These are phyloP conservation scores for Hydrotaea diabolus DNA, from an alignment of 2,888 invertebrate genomes.

Conservation along the genomic window DNA sequence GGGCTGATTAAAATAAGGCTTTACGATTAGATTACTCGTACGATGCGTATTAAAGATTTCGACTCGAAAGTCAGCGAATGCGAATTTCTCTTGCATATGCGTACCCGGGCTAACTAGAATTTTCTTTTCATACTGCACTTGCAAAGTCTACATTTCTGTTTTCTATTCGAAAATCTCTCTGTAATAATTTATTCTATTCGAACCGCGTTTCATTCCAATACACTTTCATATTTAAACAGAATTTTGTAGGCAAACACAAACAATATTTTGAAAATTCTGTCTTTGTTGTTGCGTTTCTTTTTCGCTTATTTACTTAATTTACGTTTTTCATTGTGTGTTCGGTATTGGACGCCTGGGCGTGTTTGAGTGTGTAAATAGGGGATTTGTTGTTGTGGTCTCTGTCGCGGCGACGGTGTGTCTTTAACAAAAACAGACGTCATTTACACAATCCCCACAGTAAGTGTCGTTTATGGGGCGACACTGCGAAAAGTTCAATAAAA, in stretches of 20 bases:
- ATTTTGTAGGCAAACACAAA: neutral
- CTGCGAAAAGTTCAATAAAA: too few species aligned
- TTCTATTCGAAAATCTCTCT: too few species aligned
- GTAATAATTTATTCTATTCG: neutral
- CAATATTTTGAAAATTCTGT: constrained; percentile 1
- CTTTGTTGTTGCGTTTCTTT: neutral
- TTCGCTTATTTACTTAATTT: constrained; percentile 32
- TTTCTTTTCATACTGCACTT: too few species aligned
- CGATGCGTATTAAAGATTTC: too few species aligned
- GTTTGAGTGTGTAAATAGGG: neutral
- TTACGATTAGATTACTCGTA: too few species aligned
- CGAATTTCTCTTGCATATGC: too few species aligned
- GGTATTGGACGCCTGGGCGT: constrained; percentile 10
- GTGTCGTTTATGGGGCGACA: too few species aligned
- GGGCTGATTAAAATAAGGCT: too few species aligned
- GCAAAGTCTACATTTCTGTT: too few species aligned
- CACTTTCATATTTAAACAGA: neutral
- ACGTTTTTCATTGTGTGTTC: constrained; percentile 16
- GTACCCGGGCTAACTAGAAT: too few species aligned
- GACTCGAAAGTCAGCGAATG: too few species aligned
- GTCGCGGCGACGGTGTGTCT: neutral
- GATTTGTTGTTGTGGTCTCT: neutral
- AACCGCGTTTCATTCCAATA: neutral
- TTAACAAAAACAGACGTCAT: neutral
- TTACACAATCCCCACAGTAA: neutral